Evolutionary conservation across 1,140 invertebrate species (phyloP).

Genomic region (Drosophila lini): DNA sequence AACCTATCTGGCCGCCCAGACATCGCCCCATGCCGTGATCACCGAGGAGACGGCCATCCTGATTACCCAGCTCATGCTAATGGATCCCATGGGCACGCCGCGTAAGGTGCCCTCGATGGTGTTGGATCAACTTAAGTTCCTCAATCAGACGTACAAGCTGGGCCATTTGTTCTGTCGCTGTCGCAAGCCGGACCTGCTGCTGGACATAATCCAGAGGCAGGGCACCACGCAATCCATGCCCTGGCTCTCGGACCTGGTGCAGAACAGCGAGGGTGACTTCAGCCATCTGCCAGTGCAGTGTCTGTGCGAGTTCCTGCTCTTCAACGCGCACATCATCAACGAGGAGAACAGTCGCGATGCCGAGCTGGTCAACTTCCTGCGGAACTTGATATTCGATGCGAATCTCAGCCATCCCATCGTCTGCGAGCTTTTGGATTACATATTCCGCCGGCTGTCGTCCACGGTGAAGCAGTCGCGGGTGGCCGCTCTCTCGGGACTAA

Average conservation of each 20-base stretch:
- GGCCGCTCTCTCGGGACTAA: conserved; percentile 90
- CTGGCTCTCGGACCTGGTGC: conserved; percentile 97
- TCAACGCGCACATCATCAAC: conserved; percentile 85
- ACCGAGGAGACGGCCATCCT: conserved; percentile 95
- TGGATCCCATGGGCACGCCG: conserved; percentile 93
- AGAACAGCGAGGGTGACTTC: conserved; percentile 91
- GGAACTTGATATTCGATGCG: conserved; percentile 87
- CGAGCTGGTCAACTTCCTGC: conserved; percentile 91
- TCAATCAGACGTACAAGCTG: conserved; percentile 92
- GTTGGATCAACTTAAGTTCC: conserved; percentile 91
- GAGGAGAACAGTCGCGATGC: conserved; percentile 85
- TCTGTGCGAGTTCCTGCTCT: conserved; percentile 97
- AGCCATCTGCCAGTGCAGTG: conserved; percentile 94
- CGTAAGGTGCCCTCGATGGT: conserved; percentile 91
- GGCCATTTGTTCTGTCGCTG: conserved; percentile 96
- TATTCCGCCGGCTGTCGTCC: conserved; percentile 93
- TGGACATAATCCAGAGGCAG: conserved; percentile 96
- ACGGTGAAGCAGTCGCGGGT: conserved; percentile 90
- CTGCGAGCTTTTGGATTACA: conserved; percentile 96
- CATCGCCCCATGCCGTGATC: conserved; percentile 91
- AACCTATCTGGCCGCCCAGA: conserved; percentile 95
- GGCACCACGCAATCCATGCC: conserved; percentile 97
- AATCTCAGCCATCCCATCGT: conserved; percentile 87
- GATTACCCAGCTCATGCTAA: conserved; percentile 91
- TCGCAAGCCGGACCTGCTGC: conserved; percentile 95